Base-by-base conservation (phyloP, 2,888 invertebrate genomes). In the Lycophotia porphyrea region DNA sequence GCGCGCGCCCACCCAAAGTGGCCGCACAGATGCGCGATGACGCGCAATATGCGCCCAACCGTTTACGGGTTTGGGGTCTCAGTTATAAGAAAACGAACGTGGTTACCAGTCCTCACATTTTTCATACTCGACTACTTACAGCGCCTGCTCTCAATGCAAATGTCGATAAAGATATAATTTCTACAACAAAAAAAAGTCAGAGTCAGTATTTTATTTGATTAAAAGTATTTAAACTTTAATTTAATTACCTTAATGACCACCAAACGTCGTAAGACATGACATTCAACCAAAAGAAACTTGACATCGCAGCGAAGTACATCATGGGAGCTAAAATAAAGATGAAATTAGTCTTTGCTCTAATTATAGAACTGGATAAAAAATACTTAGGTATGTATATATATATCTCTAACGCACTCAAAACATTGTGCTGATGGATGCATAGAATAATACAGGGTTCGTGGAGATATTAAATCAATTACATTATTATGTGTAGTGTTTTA, bases 261-360 rank as follows among this genome's bases (percentile, higher is more conserved):
- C 77, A 85, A 34, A 85, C 55, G 61, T 85, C 87, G 31, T 63
- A 85, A 2, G 79, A 79, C 85, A 87, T 87, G 15, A 85, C 65
- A 39, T 85, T 87, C n/a, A 87, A 49, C 85, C 85, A 85, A 34
- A 87, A 85, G 58, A 87, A 85, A 31, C 74, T 82, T 5, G 87
- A 74, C n/a, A 85, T 1, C 4, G 31, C 58, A 13, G 75, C 18
- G 15, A 80, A 85, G 42, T 85, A 87, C 18, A 79, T 31, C 27
- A 84, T 7, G 27, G 85, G 75, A n/a, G 87, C 85, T 73, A 27
- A 47, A 81, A 72, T 8, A 61, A 78, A 18, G 2, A n/a, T 15
- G 36, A 31, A 67, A 75, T 36, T 47, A 39, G 3, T 8, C 36
- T 36, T 13, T 24, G 9, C 1, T 18, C 0, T 3, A n/a, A 8